These are phyloP conservation scores for Platerodrilus igneus DNA, from an alignment of 2,888 invertebrate genomes.

Conservation along the genomic window DNA sequence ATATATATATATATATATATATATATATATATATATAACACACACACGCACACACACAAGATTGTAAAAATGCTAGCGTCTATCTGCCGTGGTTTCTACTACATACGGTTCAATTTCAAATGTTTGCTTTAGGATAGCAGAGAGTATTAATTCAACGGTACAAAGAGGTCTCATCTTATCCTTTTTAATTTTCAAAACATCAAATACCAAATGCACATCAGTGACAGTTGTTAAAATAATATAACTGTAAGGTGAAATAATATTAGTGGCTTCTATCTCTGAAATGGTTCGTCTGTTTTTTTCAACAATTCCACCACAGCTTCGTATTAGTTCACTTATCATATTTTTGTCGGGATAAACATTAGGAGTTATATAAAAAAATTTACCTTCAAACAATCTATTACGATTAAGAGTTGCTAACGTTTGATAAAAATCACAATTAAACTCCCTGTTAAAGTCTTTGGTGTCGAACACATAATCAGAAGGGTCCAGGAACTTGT, in stretches of 20 bases:
- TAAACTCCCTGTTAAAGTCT: conserved; percentile 73
- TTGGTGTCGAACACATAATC: conserved; percentile 70
- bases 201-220: conserved; percentile 82
- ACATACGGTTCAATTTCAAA: conserved; percentile 63
- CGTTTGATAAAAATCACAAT: conserved; percentile 75
- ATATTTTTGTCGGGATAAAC: conserved; percentile 72
- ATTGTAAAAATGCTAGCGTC: conserved; percentile 7
- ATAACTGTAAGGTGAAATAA: conserved; percentile 66
- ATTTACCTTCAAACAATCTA: conserved; percentile 70
- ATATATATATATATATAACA: no score
- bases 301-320: conserved; percentile 84
- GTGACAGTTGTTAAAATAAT: conserved; percentile 81
- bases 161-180: conserved; percentile 58
- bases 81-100: conserved; percentile 47
- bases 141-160: conserved; percentile 74
- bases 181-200: conserved; percentile 50
- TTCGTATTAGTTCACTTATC: conserved; percentile 77
- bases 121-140: conserved; percentile 75
- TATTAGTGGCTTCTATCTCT: conserved; percentile 70
- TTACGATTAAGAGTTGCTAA: conserved; percentile 66
- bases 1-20: no score
- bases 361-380: conserved; percentile 88
- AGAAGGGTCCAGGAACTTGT: conserved; percentile 77
- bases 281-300: conserved; percentile 69
- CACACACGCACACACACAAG: no score